Conservation (phyloP, 2,113 vertebrate species). For the Patagioenas fasciata region DNA sequence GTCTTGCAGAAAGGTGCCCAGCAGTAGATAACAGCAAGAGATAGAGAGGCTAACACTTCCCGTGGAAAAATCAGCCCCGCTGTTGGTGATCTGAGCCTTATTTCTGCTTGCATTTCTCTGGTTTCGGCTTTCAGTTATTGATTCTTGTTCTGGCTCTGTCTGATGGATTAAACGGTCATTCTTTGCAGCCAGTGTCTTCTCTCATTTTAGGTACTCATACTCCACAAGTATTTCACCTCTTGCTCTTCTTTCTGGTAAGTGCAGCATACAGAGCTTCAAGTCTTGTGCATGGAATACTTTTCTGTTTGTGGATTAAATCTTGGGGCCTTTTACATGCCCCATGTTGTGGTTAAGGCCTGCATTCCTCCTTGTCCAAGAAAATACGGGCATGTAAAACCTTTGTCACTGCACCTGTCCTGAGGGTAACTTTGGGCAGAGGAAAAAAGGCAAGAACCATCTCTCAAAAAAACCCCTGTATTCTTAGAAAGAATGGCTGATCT, state of each 20-base stretch:
- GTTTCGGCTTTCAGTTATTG: constrained; percentile 40
- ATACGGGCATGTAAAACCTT: neutral
- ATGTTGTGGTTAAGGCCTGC: neutral
- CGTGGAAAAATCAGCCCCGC: constrained; percentile 24
- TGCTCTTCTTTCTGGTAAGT: constrained; percentile 3
- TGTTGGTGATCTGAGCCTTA: neutral
- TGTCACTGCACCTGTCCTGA: neutral
- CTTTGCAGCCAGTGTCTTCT: neutral
- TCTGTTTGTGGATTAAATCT: constrained; percentile 8
- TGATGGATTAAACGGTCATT: constrained; percentile 35
- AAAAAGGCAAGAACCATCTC: neutral
- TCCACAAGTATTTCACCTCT: constrained; percentile 37
- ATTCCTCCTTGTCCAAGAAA: neutral
- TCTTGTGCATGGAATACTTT: neutral
- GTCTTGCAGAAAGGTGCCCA: constrained; percentile 12
- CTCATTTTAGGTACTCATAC: constrained; percentile 4
- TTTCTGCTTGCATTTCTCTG: constrained; percentile 33
- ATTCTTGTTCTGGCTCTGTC: constrained; percentile 14
- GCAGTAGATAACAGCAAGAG: neutral
- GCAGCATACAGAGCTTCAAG: neutral
- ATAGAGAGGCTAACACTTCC: neutral
- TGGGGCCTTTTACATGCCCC: neutral
- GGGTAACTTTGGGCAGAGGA: neutral
- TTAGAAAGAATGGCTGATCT: neutral
- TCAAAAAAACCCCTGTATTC: neutral